phyloP scores from a whole-genome alignment of 2,113 vertebrate genomes.

The Sorex araneus region DNA sequence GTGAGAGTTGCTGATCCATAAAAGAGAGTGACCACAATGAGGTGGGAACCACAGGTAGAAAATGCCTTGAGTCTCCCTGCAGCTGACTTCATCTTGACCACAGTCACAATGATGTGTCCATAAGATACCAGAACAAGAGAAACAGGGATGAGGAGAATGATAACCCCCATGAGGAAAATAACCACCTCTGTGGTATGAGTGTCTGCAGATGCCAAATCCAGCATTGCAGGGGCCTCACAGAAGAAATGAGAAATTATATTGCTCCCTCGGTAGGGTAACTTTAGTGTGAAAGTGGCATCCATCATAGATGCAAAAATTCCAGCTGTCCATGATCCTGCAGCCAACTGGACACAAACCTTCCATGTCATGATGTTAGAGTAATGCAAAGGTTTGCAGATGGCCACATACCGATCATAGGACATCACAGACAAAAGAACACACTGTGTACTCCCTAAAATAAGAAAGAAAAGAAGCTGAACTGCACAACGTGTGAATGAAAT shows the following conservation, averaged over 20 bases:
- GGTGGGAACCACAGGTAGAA: conserved; percentile 78
- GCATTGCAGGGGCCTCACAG: conserved; percentile 79
- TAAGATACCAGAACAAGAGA: conserved; percentile 77
- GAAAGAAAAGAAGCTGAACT: conserved; percentile 72
- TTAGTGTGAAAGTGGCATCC: conserved; percentile 71
- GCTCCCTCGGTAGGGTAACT: conserved; percentile 72
- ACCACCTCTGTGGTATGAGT: conserved; percentile 58
- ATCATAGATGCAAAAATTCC: conserved; percentile 74
- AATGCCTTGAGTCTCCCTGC: conserved; percentile 74
- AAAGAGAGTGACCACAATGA: conserved; percentile 55
- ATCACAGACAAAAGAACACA: conserved; percentile 79
- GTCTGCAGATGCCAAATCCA: conserved; percentile 73
- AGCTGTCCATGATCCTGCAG: conserved; percentile 62
- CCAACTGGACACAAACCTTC: conserved; percentile 67
- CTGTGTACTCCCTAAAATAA: conserved; percentile 76
- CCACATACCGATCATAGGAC: conserved; percentile 75
- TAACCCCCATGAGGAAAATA: conserved; percentile 78
- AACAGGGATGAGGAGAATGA: conserved; percentile 77
- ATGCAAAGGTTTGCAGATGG: conserved; percentile 74
- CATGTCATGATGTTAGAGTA: conserved; percentile 76
- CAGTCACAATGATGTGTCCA: conserved; percentile 66
- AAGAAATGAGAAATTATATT: conserved; percentile 81
- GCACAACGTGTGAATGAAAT: conserved; percentile 80
- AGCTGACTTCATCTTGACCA: conserved; percentile 77
- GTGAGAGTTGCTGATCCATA: conserved; percentile 72